Percentiles rank a stretch among this genome's conserved stretches.
phyloP scores from a whole-genome alignment of 2,113 vertebrate genomes.

The Acanthochromis polyacanthus region DNA sequence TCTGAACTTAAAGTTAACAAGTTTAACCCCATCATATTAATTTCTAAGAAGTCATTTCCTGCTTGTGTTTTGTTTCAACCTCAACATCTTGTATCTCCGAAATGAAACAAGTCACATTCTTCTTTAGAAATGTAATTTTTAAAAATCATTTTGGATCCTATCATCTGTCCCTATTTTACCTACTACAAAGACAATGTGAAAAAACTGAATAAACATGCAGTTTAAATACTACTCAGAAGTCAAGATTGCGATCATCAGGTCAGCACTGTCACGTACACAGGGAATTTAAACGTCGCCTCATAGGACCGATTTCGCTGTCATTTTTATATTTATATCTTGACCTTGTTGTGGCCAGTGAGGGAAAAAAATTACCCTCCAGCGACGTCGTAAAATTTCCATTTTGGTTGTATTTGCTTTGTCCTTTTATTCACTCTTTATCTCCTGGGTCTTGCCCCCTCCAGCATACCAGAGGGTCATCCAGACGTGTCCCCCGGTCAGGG shows the following conservation, averaged over 20 bases:
- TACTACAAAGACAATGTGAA: too few species aligned
- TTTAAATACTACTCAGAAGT: not conserved
- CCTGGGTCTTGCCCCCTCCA: conserved; percentile 34
- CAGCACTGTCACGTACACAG: not conserved
- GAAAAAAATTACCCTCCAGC: conserved; percentile 6
- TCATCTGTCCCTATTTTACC: not conserved
- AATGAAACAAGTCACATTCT: too few species aligned
- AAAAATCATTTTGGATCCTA: not conserved
- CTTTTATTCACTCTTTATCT: conserved; percentile 37
- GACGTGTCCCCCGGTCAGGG: conserved; percentile 35
- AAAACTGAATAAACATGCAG: not conserved
- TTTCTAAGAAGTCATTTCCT: too few species aligned
- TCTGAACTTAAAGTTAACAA: too few species aligned
- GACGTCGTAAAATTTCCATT: conserved; percentile 36
- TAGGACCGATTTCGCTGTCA: not conserved
- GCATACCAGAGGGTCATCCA: conserved; percentile 66
- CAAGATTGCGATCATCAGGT: not conserved
- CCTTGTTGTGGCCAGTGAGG: conserved; percentile 32
- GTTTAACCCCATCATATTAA: too few species aligned
- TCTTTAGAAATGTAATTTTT: not conserved
- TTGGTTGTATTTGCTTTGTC: conserved; percentile 37
- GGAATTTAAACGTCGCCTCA: not conserved
- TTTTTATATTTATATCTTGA: conserved; percentile 35
- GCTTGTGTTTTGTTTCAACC: too few species aligned
- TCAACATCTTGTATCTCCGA: not conserved